Conservation (phyloP, 2,113 vertebrate species). For the Carassius carassius region DNA sequence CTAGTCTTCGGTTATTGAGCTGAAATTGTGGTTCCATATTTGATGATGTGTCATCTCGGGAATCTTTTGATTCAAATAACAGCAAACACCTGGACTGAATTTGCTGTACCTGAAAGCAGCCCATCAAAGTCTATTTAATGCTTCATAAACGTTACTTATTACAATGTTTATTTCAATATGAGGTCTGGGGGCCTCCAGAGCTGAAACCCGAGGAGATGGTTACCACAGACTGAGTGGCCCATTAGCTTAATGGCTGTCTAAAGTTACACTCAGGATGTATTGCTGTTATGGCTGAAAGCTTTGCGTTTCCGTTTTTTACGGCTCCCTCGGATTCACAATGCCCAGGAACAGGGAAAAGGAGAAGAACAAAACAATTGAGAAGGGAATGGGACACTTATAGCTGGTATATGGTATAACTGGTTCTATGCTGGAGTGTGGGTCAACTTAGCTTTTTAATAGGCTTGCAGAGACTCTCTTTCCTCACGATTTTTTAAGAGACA, state of each 20-base stretch:
- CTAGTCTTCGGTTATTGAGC: neutral
- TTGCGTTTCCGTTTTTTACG: conserved; percentile 73
- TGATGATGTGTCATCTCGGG: conserved; percentile 20
- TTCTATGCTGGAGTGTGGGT: conserved; percentile 46
- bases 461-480: too few species aligned
- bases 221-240: conserved; percentile 69
- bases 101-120: conserved; percentile 63
- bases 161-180: conserved; percentile 74
- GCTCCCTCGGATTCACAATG: conserved; percentile 73
- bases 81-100: conserved; percentile 67
- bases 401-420: neutral
- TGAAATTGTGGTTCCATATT: neutral
- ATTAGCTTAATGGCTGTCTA: conserved; percentile 81
- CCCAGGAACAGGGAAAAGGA: conserved; percentile 64
- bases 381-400: conserved; percentile 55
- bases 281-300: conserved; percentile 76
- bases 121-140: conserved; percentile 67
- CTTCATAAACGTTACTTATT: conserved; percentile 66
- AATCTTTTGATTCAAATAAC: conserved; percentile 43
- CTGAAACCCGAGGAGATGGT: conserved; percentile 55
- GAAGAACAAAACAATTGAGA: conserved; percentile 69
- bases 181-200: conserved; percentile 49
- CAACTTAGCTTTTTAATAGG: conserved; percentile 22
- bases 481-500: conserved; percentile 34
- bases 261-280: conserved; percentile 76